Conservation (phyloP, 2,113 vertebrate species). For the Cichladusa arquata region DNA sequence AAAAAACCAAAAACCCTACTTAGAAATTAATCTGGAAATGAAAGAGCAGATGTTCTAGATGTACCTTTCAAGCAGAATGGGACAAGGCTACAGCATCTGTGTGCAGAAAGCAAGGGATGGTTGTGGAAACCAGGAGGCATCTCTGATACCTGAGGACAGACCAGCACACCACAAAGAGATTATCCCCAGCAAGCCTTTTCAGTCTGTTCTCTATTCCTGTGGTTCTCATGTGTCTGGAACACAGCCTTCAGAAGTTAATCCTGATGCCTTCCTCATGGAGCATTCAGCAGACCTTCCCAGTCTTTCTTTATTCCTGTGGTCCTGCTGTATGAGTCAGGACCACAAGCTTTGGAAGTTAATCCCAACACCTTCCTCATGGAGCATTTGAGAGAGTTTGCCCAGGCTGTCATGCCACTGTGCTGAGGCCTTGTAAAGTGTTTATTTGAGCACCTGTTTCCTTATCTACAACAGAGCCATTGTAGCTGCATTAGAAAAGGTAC, state of each 20-base stretch:
- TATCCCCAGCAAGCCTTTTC: not conserved
- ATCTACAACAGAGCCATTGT: accelerated
- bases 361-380: not conserved
- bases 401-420: not conserved
- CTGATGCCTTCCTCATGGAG: not conserved
- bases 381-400: not conserved
- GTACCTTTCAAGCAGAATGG: not conserved
- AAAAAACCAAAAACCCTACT: too few relatives aligned
- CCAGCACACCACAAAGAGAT: not conserved
- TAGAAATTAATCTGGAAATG: not conserved
- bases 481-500: not conserved
- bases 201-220: not conserved
- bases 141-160: not conserved
- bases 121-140: not conserved
- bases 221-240: not conserved
- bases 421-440: not conserved
- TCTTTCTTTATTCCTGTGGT: not conserved
- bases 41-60: not conserved
- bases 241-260: not conserved
- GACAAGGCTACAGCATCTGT: not conserved
- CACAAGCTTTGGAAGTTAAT: not conserved
- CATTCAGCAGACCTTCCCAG: not conserved
- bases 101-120: not conserved
- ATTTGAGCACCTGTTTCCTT: not conserved
- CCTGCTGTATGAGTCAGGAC: not conserved